Evolutionary conservation across 2,888 invertebrate species (phyloP).

Genomic region (Poecilus cupreus): DNA sequence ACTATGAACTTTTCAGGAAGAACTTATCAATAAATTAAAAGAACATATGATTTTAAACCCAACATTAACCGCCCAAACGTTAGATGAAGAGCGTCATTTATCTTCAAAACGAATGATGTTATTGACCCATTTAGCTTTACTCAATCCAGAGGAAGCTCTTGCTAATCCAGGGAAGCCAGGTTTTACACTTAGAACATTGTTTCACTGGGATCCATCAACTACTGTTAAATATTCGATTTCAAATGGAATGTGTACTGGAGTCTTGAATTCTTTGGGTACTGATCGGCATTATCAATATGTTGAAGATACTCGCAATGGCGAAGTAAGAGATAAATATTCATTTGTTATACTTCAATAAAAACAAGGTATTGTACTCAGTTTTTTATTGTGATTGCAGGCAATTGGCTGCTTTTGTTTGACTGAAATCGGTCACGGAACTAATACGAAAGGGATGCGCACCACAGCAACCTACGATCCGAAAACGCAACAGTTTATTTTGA

Average conservation of each 20-base stretch:
- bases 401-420: conserved; percentile 89
- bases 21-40: conserved; percentile 65
- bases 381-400: conserved; percentile 70
- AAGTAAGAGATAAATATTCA: conserved; percentile 64
- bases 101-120: conserved; percentile 78
- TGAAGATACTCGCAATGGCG: conserved; percentile 70
- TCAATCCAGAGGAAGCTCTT: conserved; percentile 74
- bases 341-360: neutral
- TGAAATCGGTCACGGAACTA: conserved; percentile 93
- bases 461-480: conserved; percentile 86
- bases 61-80: conserved; percentile 59
- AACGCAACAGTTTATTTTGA: conserved; percentile 82
- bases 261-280: conserved; percentile 79
- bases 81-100: conserved; percentile 74
- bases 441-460: conserved; percentile 90
- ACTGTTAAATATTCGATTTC: conserved; percentile 80
- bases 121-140: conserved; percentile 79
- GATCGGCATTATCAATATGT: conserved; percentile 77
- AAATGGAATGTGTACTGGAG: conserved; percentile 80
- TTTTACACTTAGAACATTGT: conserved; percentile 75
- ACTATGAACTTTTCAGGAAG: conserved; percentile 64
- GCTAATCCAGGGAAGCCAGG: conserved; percentile 72
- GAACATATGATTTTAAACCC: conserved; percentile 66
- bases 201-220: conserved; percentile 78
- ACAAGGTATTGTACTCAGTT: neutral